Conservation (phyloP, 2,797 vertebrate genomes). For the Decapterus maruadsi region DNA sequence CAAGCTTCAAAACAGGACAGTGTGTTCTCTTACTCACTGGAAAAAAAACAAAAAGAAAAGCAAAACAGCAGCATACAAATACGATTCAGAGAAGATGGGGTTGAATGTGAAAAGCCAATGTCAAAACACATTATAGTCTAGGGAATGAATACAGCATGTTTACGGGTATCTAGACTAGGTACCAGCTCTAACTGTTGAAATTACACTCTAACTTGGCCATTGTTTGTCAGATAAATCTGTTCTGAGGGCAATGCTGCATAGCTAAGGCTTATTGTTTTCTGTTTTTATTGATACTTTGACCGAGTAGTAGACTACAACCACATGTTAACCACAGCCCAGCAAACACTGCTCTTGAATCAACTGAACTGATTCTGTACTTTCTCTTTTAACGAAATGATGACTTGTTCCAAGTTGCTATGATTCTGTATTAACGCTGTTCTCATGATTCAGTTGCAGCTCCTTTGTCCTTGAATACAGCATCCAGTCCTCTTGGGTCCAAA, state of each 20-base stretch:
- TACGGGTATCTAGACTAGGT: constrained; percentile 15
- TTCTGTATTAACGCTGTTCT: too few relatives aligned
- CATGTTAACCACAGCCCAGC: neutral
- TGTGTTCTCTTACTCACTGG: neutral
- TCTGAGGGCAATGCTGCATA: neutral
- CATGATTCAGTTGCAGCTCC: too few relatives aligned
- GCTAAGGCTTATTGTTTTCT: neutral
- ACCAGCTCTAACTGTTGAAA: constrained; percentile 1
- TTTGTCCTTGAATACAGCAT: too few relatives aligned
- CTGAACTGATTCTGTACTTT: too few relatives aligned
- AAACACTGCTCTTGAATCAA: neutral
- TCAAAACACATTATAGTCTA: neutral
- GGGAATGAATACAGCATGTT: neutral
- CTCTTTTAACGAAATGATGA: too few relatives aligned
- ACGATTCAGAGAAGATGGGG: neutral
- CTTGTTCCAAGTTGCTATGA: too few relatives aligned
- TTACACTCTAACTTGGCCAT: neutral
- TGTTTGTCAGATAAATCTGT: neutral
- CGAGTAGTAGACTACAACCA: neutral
- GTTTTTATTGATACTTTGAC: neutral
- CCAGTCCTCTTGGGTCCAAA: too few relatives aligned
- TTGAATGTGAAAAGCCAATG: neutral
- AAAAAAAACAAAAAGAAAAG: neutral
- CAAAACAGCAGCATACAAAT: neutral
- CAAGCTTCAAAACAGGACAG: neutral